phyloP scores from a whole-genome alignment of 2,888 invertebrate species.

The Globia sparganii region DNA sequence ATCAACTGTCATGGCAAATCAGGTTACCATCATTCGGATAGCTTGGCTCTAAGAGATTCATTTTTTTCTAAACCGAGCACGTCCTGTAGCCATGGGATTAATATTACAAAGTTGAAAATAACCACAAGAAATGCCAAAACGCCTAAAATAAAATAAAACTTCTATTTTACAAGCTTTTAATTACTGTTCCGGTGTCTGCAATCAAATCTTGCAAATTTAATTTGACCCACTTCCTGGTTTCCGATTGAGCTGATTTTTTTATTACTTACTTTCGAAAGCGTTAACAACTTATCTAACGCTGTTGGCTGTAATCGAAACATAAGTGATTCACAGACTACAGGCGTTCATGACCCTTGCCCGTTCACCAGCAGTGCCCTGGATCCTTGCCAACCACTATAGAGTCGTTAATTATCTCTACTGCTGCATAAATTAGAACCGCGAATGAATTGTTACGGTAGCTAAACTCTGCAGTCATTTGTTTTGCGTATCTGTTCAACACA shows the following conservation, averaged over 20 bases:
- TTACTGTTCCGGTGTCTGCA: neutral
- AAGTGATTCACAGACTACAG: slow-evolving; percentile 4
- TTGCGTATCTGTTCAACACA: slow-evolving; percentile 13
- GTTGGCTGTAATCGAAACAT: neutral
- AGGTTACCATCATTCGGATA: neutral
- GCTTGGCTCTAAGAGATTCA: neutral
- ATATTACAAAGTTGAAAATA: neutral
- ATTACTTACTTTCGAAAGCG: neutral
- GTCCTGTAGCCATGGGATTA: neutral
- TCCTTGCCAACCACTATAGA: slow-evolving; percentile 39
- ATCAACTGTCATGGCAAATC: neutral
- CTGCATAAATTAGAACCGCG: slow-evolving; percentile 40
- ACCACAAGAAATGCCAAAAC: neutral
- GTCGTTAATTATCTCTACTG: slow-evolving; percentile 46
- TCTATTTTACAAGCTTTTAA: neutral
- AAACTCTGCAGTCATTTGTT: slow-evolving; percentile 20
- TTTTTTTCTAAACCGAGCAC: neutral
- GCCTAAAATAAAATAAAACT: neutral
- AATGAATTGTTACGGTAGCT: slow-evolving; percentile 42
- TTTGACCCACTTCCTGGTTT: neutral
- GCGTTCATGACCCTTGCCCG: neutral
- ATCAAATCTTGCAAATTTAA: neutral
- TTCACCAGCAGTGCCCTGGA: slow-evolving; percentile 40
- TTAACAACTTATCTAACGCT: neutral
- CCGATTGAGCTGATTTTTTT: neutral